phyloP scores from a whole-genome alignment of 2,888 invertebrate species.

The Tupiocoris notatus region DNA sequence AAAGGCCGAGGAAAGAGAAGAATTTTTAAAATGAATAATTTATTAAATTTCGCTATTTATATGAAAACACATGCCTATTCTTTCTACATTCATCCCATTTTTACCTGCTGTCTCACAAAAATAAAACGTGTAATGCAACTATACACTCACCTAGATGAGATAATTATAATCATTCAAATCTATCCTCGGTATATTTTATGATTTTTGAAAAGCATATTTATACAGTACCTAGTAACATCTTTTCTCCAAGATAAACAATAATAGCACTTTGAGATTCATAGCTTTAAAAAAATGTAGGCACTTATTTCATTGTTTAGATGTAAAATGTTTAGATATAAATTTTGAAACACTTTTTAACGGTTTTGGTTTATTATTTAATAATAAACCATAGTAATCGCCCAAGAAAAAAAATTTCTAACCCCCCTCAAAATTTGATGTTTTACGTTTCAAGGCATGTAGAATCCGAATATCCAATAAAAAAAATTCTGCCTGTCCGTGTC shows the following conservation, averaged over 20 bases:
- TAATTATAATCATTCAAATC: constrained; percentile 14
- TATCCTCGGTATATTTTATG: background rate
- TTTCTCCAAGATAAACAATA: constrained; percentile 11
- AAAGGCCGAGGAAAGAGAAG: constrained; percentile 8
- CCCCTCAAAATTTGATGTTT: too few species aligned
- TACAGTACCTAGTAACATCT: background rate
- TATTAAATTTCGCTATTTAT: constrained; percentile 16
- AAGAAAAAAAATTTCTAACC: too few species aligned
- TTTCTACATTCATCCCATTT: constrained; percentile 24
- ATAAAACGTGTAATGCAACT: constrained; percentile 6
- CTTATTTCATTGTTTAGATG: constrained; percentile 44
- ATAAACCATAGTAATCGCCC: too few species aligned
- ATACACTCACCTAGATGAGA: background rate
- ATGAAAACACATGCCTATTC: constrained; percentile 22
- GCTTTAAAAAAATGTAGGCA: constrained; percentile 49
- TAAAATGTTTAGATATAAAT: background rate
- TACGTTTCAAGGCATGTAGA: too few species aligned
- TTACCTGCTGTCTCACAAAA: constrained; percentile 27
- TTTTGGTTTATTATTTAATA: too few species aligned
- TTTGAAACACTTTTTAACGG: constrained; percentile 23
- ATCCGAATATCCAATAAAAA: too few species aligned
- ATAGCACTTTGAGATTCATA: constrained; percentile 43
- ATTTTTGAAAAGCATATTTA: background rate
- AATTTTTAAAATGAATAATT: constrained; percentile 24
- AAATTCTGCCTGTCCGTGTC: too few species aligned